phyloP scores from a whole-genome alignment of 2,113 vertebrate species.

The Melanerpes aurifrons region DNA sequence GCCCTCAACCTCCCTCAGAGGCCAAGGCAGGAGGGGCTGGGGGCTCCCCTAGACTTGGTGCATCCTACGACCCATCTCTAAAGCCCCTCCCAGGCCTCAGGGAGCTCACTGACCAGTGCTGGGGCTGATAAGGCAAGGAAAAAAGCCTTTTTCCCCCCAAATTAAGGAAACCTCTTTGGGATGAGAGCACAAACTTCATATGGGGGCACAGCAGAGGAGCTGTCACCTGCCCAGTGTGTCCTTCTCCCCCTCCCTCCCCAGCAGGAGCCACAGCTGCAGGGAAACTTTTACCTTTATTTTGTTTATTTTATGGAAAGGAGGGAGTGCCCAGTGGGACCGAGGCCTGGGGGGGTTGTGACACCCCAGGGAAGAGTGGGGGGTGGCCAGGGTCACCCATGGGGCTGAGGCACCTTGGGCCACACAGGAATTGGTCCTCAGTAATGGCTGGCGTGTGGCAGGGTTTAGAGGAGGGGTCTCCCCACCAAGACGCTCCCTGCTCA shows the following conservation, averaged over 20 bases:
- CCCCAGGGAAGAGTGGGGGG: accelerated
- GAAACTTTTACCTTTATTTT: slow-evolving; percentile 12
- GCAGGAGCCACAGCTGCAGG: background rate
- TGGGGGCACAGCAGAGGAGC: background rate
- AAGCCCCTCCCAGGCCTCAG: accelerated
- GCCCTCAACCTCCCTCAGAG: accelerated
- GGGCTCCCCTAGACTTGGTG: background rate
- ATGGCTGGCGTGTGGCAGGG: accelerated
- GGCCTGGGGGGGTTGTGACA: background rate
- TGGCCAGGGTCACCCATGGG: accelerated
- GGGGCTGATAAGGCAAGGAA: background rate
- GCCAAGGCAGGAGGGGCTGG: accelerated
- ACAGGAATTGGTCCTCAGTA: background rate
- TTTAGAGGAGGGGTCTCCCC: background rate
- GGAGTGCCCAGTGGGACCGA: accelerated
- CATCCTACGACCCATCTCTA: background rate
- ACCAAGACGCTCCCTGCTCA: background rate
- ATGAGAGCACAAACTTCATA: accelerated
- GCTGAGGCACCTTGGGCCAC: accelerated
- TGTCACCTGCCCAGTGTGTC: accelerated
- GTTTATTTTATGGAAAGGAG: background rate
- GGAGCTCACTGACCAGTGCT: accelerated
- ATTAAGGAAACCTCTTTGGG: background rate
- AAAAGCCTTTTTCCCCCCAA: accelerated
- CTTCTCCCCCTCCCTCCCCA: background rate